Base-by-base conservation (phyloP, 1,140 invertebrate genomes). In the Oryctes rhinoceros region DNA sequence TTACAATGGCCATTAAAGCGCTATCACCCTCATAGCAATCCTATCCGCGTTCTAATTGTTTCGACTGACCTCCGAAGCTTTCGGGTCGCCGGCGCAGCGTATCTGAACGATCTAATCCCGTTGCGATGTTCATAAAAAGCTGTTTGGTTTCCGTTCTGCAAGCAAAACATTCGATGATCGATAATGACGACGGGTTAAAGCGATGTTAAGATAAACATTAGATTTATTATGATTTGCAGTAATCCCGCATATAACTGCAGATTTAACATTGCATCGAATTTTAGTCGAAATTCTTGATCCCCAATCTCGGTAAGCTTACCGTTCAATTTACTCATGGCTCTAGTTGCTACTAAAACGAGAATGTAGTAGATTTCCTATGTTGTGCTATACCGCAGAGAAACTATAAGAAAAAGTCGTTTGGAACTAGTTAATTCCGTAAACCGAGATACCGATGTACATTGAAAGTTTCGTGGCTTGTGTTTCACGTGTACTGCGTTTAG, bases 141-240 rank as follows among this genome's bases (percentile, higher is more conserved):
- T 49, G 48, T 49, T n/a, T 49, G 2, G 48, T 49, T 49, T 49
- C 48, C 48, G 48, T 49, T 49, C 10, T 49, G 48, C 48, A 49
- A 49, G 48, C 48, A 49, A 49, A 49, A 49, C 48, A 10, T 49
- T 49, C n/a, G 48, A 49, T 49, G n/a, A 49, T 49, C 48, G 48
- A 49, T 49, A 49, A 49, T 49, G 10, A 49, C 48, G n/a, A 49
- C n/a, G 48, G 48, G 10, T 49, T 49, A 13, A n/a, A 49, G 48
- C 48, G 48, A 49, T 49, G 48, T 49, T 49, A 49, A 10, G 48
- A 49, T 49, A 49, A 49, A 49, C 48, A 49, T 49, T 49, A 49
- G n/a, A 49, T 49, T 49, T 49, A 49, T 49, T n/a, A n/a, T n/a
- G n/a, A 49, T 49, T 10, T 10, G 48, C 48, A 10, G n/a, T 49